phyloP scores from a whole-genome alignment of 1,140 invertebrate species.

The Cyrtorhinus lividipennis region DNA sequence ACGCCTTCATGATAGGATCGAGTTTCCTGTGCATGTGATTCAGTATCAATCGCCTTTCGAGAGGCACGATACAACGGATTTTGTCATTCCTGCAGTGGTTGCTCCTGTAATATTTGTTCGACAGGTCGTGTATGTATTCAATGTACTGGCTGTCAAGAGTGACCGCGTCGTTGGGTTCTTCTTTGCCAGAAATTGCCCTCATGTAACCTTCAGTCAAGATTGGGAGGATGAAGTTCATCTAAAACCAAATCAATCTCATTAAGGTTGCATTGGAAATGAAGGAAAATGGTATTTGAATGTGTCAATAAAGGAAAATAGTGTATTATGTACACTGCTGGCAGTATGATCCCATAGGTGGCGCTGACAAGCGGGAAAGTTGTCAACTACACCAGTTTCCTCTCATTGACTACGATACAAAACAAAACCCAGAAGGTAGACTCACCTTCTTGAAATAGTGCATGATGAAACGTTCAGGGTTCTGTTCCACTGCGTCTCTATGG shows the following conservation, averaged over 20 bases:
- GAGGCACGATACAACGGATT: conserved; percentile 20
- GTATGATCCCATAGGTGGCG: too few relatives aligned
- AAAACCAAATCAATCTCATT: conserved; percentile 4
- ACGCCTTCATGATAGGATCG: conserved; percentile 11
- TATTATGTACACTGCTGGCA: too few relatives aligned
- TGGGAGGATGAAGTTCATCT: conserved; percentile 21
- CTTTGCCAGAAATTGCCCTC: background rate
- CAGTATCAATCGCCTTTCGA: conserved; percentile 21
- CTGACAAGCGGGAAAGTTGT: too few relatives aligned
- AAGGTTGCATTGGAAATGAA: background rate
- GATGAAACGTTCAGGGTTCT: conserved; percentile 21
- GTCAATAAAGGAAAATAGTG: background rate
- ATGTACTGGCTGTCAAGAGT: conserved; percentile 17
- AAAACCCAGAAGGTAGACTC: too few relatives aligned
- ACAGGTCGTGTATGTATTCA: conserved; percentile 18
- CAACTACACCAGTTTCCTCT: too few relatives aligned
- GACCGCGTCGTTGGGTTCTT: background rate
- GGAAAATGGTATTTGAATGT: background rate
- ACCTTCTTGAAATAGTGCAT: conserved; percentile 17
- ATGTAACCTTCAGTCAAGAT: conserved; percentile 20
- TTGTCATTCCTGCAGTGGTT: conserved; percentile 20
- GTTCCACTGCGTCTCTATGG: conserved; percentile 10
- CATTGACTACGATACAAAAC: too few relatives aligned
- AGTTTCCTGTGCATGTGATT: conserved; percentile 12
- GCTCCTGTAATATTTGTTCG: conserved; percentile 19